Conservation (phyloP, 2,113 vertebrate species). For the Grallaria varia region DNA sequence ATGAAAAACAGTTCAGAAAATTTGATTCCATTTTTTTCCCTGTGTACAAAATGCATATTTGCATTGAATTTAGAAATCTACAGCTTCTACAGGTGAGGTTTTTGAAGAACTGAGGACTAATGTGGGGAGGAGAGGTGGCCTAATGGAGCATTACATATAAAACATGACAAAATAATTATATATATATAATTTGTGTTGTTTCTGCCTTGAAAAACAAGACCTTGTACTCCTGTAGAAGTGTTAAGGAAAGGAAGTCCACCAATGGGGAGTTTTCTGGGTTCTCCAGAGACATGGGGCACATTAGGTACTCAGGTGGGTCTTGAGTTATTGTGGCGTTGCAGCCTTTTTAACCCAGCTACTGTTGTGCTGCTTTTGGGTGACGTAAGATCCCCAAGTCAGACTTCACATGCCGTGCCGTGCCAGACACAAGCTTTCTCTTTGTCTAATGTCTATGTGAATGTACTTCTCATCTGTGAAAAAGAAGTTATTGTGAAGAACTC, state of each 20-base stretch:
- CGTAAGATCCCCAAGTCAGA: neutral
- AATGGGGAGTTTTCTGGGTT: neutral
- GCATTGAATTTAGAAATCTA: neutral
- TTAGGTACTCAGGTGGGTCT: neutral
- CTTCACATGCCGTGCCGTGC: neutral
- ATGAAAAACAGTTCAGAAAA: neutral
- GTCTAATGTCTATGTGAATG: accelerated
- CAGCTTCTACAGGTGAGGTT: neutral
- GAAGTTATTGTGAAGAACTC: neutral
- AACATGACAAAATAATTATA: neutral
- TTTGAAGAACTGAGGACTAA: neutral
- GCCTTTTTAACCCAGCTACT: neutral
- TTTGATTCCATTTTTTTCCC: neutral
- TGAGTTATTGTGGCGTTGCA: neutral
- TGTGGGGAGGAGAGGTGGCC: neutral
- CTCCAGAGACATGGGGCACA: accelerated
- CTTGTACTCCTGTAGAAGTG: neutral
- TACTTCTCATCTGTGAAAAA: neutral
- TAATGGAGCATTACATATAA: neutral
- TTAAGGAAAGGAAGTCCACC: neutral
- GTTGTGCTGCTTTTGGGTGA: neutral
- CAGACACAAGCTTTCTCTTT: neutral
- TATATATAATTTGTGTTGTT: neutral
- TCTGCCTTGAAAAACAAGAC: neutral
- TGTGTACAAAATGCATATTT: neutral